phyloP scores from a whole-genome alignment of 2,797 vertebrate species.

The Acanthornis magna region DNA sequence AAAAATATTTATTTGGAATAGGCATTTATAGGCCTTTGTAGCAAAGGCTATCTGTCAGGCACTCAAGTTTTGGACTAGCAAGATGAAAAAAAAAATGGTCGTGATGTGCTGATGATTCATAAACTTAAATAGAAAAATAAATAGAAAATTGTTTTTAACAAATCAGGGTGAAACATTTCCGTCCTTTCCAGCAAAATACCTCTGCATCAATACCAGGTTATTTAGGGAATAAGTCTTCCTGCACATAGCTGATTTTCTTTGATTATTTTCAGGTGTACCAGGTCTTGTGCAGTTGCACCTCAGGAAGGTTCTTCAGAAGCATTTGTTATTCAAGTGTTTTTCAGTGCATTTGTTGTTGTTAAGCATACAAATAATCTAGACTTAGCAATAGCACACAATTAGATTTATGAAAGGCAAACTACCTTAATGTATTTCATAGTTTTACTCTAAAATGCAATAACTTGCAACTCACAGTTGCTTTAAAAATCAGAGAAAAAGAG shows the following conservation, averaged over 20 bases:
- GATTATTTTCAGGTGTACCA: background rate
- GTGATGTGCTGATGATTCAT: background rate
- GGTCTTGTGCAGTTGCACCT: background rate
- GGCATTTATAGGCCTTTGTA: background rate
- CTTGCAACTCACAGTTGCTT: background rate
- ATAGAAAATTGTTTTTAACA: background rate
- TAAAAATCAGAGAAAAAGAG: background rate
- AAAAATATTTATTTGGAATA: background rate
- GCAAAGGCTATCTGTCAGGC: background rate
- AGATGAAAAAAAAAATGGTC: background rate
- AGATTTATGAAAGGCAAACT: background rate
- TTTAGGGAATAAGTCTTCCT: background rate
- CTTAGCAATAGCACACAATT: background rate
- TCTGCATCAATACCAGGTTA: background rate
- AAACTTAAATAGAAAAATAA: background rate
- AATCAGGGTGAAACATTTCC: background rate
- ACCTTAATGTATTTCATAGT: background rate
- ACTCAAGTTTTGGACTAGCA: background rate
- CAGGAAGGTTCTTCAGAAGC: background rate
- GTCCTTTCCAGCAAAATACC: background rate
- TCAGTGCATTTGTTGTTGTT: background rate
- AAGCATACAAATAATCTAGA: background rate
- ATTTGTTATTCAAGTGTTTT: slow-evolving; percentile 10
- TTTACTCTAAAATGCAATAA: background rate
- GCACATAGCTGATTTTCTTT: background rate